A percentile compares a stretch with the other conserved stretches of the same genome.
Conservation (phyloP, 2,888 invertebrate species). For the Stictocephala bisonia region DNA sequence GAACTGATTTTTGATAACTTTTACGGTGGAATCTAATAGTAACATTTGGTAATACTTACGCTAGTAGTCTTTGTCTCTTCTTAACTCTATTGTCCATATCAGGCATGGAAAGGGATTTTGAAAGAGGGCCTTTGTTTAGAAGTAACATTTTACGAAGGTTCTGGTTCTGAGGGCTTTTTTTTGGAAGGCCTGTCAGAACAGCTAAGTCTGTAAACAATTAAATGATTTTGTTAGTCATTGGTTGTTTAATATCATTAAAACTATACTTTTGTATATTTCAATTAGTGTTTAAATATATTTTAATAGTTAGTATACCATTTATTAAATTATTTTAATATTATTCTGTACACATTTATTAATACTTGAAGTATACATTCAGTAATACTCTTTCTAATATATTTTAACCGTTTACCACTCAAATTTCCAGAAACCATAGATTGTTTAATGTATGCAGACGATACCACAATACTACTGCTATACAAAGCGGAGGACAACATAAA, state of each 20-base stretch:
- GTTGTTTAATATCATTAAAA: too few relatives aligned
- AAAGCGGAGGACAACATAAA: too few relatives aligned
- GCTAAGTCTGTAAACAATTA: constrained; percentile 37
- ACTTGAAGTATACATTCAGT: too few relatives aligned
- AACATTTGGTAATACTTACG: constrained; percentile 71
- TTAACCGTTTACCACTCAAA: too few relatives aligned
- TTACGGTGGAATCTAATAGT: neutral
- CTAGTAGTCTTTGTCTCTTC: constrained; percentile 75
- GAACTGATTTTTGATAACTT: neutral
- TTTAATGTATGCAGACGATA: too few relatives aligned
- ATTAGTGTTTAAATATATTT: neutral
- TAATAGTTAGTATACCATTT: too few relatives aligned
- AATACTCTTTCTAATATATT: too few relatives aligned
- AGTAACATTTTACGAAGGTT: constrained; percentile 68
- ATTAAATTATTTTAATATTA: too few relatives aligned
- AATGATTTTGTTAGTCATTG: too few relatives aligned
- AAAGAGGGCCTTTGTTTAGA: constrained; percentile 72
- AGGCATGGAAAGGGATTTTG: constrained; percentile 86
- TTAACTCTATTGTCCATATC: constrained; percentile 82
- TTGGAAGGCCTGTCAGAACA: constrained; percentile 21
- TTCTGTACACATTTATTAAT: too few relatives aligned
- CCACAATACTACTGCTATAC: too few relatives aligned
- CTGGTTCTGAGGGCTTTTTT: constrained; percentile 50
- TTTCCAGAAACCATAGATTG: too few relatives aligned
- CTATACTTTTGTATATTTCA: neutral